Evolutionary conservation across 2,888 invertebrate genomes (phyloP), one percentile per base, ranked within the genome.

Genomic region (Carcina quercana): DNA sequence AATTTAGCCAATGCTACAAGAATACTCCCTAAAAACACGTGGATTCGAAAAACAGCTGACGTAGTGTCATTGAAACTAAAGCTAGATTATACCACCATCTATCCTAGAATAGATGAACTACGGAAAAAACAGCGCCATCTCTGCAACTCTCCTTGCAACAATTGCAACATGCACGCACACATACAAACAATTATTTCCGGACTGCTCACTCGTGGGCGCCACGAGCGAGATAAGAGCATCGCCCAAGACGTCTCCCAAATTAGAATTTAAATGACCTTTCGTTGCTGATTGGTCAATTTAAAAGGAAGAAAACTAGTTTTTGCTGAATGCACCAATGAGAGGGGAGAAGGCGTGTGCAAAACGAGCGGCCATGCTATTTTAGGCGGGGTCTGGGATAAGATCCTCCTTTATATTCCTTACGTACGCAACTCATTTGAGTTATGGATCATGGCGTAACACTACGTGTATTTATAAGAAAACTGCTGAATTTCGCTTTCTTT

Each of bases 381-480:
- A 80, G 82, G 82, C 70, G 82, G 74, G 50, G 80, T 61, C 56
- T 57, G 46, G 40, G 35, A 43, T 52, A 59, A 72, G 73, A 61
- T 65, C 78, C 82, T 80, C 82, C 82, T 83, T 82, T 70, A 72
- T 76, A 80, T 82, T 79, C 80, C 68, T 71, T 65, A 74, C 74
- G 74, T 79, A 72, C 67, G 72, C 78, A 70, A n/a, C 59, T 65
- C 80, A 82, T 80, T 82, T 80, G 69, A 72, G 75, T 78, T 79
- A 82, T 82, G 64, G 68, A 51, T 56, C 64, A 78, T 76, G 79
- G 70, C 66, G 69, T 58, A 66, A 65, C 56, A 62, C 59, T 71
- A 76, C 70, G 74, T 67, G 63, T 69, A 59, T 63, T 71, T 70
- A 64, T 65, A 65, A 58, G 64, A 66, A 67, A 67, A 62, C 53